Base-by-base conservation (phyloP, 2,888 invertebrate species). In the Thumatha senex region DNA sequence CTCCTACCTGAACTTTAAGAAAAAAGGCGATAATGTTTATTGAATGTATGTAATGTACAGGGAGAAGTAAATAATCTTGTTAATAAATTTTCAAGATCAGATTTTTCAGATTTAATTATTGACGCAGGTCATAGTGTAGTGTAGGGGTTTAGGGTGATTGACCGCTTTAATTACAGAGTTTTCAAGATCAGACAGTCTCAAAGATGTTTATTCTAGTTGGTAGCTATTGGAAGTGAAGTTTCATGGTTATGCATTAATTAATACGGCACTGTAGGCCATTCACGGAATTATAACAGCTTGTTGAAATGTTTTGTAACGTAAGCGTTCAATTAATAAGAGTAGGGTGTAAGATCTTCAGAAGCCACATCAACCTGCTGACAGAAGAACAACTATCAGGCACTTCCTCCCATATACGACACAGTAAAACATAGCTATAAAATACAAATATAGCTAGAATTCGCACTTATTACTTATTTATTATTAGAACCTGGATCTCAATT, bases 101-200 rank as follows among this genome's bases (percentile, higher is more conserved):
- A 33, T 34, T 45, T 43, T 43, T 43, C n/a, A 36, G 29, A 11
- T 31, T 38, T 24, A 35, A 9, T 12, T 29, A 36, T 43, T 35
- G 42, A 8, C 30, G 42, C 46, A 48, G 46, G 48, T 51, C 48
- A 46, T 46, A 43, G 45, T 35, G 14, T 9, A 44, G 40, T 46
- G 36, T 40, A 11, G 29, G 38, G 40, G 45, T 30, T 13, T 11
- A 31, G 39, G 40, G 34, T 24, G 29, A 35, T 13, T 11, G 30
- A 11, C 29, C 31, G 40, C 41, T 12, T 15, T 38, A 18, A 31
- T 36, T 7, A 30, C 31, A 29, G 12, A 24, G 24, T 30, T 14
- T 43, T 44, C 5, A 31, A 8, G 29, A 24, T n/a, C n/a, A n/a
- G n/a, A 38, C 39, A 40, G 30, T 7, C n/a, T 34, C 43, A 29